Conservation (phyloP, 1,140 invertebrate genomes). For the Cecropterus lyciades region DNA sequence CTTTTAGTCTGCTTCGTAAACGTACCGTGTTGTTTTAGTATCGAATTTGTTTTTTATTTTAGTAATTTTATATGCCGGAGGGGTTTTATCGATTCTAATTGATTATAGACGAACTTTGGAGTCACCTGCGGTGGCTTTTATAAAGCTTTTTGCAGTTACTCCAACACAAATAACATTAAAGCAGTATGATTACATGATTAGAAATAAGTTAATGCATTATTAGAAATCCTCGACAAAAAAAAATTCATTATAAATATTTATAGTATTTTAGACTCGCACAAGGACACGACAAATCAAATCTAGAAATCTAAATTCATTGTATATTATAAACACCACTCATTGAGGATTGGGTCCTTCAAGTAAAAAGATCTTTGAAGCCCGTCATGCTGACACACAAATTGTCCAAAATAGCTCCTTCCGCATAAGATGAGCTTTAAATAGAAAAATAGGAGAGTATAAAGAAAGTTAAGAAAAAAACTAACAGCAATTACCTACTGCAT, state of each 20-base stretch:
- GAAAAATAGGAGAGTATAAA: no score
- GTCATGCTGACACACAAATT: no score
- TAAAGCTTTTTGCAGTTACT: constrained; percentile 34
- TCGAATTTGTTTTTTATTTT: constrained; percentile 71
- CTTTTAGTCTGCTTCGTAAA: constrained; percentile 56
- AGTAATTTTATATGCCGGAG: constrained; percentile 68
- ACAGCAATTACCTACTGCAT: neutral
- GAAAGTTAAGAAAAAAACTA: no score
- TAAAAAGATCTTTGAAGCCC: no score
- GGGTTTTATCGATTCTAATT: constrained; percentile 56
- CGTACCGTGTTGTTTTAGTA: constrained; percentile 62
- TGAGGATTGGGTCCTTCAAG: no score
- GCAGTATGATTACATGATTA: constrained; percentile 3
- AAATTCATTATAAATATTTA: no score
- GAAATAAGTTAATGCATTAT: neutral
- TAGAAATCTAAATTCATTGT: no score
- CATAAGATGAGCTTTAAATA: no score
- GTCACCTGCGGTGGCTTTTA: constrained; percentile 36
- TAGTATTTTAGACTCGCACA: no score
- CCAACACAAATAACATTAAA: constrained; percentile 25
- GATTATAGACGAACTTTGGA: constrained; percentile 37
- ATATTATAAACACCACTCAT: no score
- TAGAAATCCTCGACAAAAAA: neutral
- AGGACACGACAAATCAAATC: no score
- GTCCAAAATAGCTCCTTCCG: no score